phyloP scores from a whole-genome alignment of 53 echinoderm and acorn worm genomes.

The Paelopatides confundens region DNA sequence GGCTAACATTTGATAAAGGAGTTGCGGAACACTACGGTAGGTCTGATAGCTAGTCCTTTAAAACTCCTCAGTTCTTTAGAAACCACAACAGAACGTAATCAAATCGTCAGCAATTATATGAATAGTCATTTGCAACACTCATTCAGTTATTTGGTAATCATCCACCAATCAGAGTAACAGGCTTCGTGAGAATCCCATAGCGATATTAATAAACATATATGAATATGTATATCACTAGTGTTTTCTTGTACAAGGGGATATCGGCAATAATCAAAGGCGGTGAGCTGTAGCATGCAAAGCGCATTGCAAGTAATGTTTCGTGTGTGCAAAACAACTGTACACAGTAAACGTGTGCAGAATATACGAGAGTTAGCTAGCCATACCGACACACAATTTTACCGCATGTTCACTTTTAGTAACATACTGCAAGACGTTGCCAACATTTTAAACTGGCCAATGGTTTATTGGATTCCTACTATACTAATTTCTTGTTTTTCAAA shows the following conservation, averaged over 20 bases:
- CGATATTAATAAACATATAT: constrained; percentile 38
- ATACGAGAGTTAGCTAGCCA: too few relatives aligned
- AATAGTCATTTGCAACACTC: not conserved
- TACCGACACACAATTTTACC: not conserved
- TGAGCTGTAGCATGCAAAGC: constrained; percentile 7
- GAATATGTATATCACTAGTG: constrained; percentile 27
- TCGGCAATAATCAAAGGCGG: constrained; percentile 39
- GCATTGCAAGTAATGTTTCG: constrained; percentile 17
- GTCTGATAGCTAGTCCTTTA: constrained; percentile 12
- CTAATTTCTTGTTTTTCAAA: too few relatives aligned
- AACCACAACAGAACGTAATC: constrained; percentile 38
- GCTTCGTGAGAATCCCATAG: not conserved
- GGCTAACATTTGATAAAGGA: not conserved
- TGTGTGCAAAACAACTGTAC: constrained; percentile 35
- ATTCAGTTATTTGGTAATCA: not conserved
- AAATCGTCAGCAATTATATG: constrained; percentile 21
- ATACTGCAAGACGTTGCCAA: too few relatives aligned
- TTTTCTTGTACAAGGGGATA: constrained; percentile 10
- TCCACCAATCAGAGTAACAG: constrained; percentile 2
- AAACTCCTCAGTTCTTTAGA: constrained; percentile 2
- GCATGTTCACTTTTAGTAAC: not conserved
- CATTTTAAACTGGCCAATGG: not conserved
- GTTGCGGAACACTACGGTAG: not conserved
- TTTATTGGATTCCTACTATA: constrained; percentile 3
- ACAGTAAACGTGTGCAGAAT: not conserved